Percentiles rank a stretch among this genome's conserved stretches.
These are phyloP conservation scores for Drosophila paranaensis DNA, from an alignment of 2,888 invertebrate species.

Conservation along the genomic window DNA sequence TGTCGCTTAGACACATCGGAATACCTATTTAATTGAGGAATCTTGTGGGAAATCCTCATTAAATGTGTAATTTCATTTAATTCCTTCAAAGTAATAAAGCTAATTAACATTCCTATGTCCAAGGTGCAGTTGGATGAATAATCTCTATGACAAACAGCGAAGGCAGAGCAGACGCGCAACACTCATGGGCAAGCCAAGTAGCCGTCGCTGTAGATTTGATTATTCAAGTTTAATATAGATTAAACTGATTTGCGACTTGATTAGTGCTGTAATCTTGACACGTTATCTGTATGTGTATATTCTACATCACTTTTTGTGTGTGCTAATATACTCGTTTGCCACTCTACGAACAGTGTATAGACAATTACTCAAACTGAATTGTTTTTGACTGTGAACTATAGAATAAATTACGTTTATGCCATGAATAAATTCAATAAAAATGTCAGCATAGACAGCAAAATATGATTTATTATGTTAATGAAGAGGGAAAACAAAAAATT, in stretches of 20 bases:
- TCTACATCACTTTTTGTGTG: background rate
- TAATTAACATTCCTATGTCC: constrained; percentile 1
- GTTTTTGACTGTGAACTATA: background rate
- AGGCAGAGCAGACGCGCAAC: no score
- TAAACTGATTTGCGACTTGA: background rate
- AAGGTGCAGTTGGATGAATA: constrained; percentile 21
- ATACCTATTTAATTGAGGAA: constrained; percentile 11
- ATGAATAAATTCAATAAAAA: background rate
- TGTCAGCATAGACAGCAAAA: background rate
- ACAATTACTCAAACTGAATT: background rate
- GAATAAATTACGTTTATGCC: background rate
- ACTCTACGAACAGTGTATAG: background rate
- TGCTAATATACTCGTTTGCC: background rate
- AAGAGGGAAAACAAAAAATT: no score
- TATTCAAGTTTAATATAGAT: background rate
- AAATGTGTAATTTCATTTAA: constrained; percentile 17
- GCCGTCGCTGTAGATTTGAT: background rate
- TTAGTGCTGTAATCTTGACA: background rate
- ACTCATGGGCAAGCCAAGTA: background rate
- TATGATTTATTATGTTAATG: background rate
- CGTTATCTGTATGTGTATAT: background rate
- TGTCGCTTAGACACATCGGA: constrained; percentile 21
- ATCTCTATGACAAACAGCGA: constrained; percentile 12
- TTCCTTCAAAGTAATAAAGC: constrained; percentile 7
- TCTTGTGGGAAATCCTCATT: constrained; percentile 12